phyloP scores from a whole-genome alignment of 2,113 vertebrate genomes.

The Abramis brama region DNA sequence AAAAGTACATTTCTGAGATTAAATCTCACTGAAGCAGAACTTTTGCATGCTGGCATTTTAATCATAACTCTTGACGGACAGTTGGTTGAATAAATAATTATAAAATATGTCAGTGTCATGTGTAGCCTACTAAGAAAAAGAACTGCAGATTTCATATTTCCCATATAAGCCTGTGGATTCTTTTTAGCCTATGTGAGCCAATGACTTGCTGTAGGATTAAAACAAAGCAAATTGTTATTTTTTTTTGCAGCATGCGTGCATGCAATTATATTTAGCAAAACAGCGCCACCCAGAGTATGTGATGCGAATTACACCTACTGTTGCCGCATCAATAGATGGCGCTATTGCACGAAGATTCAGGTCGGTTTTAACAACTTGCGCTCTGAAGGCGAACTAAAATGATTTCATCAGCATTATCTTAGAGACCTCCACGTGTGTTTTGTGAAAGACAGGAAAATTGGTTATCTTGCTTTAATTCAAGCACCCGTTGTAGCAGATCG shows the following conservation, averaged over 20 bases:
- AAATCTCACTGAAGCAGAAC: constrained; percentile 29
- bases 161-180: not conserved
- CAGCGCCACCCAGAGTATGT: constrained; percentile 46
- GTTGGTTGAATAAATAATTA: constrained; percentile 19
- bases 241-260: not conserved
- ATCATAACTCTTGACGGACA: not conserved
- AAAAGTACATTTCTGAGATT: not conserved
- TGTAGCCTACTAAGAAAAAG: not conserved
- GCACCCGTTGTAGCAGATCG: not conserved
- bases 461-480: constrained; percentile 10
- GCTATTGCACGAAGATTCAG: not conserved
- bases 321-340: constrained; percentile 5
- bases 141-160: not conserved
- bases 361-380: not conserved
- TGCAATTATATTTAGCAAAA: constrained; percentile 47
- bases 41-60: constrained; percentile 18
- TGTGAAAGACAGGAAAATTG: constrained; percentile 3
- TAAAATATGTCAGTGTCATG: not conserved
- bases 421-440: not conserved
- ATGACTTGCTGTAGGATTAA: not conserved
- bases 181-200: not conserved
- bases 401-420: constrained; percentile 6
- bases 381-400: not conserved
- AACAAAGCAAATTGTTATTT: not conserved
- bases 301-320: not conserved